phyloP scores from a whole-genome alignment of 2,113 vertebrate genomes.

The Austrofundulus limnaeus region DNA sequence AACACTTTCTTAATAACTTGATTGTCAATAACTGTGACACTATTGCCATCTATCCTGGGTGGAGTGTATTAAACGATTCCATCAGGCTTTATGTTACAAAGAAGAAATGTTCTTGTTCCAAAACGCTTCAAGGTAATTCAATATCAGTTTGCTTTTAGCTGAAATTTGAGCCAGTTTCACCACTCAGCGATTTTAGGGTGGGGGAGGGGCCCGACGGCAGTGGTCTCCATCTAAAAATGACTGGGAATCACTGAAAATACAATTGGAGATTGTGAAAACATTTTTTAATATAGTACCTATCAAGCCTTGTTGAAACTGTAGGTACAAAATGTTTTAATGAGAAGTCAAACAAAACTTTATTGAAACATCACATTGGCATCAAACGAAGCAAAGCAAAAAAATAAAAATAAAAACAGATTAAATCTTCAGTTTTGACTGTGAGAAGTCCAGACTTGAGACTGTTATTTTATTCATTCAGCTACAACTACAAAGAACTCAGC shows the following conservation, averaged over 20 bases:
- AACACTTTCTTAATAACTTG: background rate
- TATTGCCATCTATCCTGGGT: background rate
- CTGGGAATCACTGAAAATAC: background rate
- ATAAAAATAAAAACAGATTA: conserved; percentile 6
- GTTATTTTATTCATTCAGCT: conserved; percentile 50
- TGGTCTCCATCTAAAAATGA: background rate
- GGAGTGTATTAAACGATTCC: background rate
- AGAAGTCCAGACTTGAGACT: conserved; percentile 66
- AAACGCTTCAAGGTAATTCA: background rate
- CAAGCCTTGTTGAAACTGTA: background rate
- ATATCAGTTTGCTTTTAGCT: background rate
- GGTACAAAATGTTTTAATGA: background rate
- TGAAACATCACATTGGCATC: background rate
- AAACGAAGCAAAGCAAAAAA: background rate
- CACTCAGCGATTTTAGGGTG: background rate
- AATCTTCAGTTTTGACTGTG: conserved; percentile 34
- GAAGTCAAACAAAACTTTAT: background rate
- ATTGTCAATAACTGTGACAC: background rate
- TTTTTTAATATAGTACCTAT: background rate
- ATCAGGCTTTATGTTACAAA: conserved; percentile 12
- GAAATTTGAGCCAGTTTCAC: background rate
- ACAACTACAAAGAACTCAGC: conserved; percentile 32
- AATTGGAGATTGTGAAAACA: background rate
- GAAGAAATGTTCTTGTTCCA: background rate
- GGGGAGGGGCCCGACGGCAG: background rate